Evolutionary conservation across 2,797 vertebrate species (phyloP), one percentile per base, ranked within the genome.

Genomic region (Danionella dracula): DNA sequence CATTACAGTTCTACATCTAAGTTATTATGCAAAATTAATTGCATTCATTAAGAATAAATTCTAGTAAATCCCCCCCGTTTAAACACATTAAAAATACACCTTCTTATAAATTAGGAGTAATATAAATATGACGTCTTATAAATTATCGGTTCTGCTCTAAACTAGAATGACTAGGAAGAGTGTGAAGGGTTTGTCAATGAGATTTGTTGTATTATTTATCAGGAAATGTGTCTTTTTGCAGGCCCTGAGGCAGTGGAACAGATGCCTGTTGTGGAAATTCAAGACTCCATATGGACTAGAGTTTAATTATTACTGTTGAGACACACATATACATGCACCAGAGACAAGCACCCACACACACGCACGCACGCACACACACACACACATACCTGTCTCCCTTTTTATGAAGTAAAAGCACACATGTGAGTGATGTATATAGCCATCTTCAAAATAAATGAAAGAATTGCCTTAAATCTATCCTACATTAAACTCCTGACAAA

Each of bases 241-340:
- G 40, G 62, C 55, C 69, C 37, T 40, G 21, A 71, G 56, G 62
- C 68, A 50, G 40, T 38, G 29, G 41, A 71, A 55, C 55, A 66
- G 61, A 71, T 71, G 69, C 60, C 69, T 48, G 32, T 34, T 54
- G 55, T 53, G 21, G 37, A 71, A 59, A 71, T 59, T 66, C 32
- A 66, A 46, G 34, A 17, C 16, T 59, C 61, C 68, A 66, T 71
- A 71, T 71, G 68, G 68, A 72, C 42, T 45, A 8, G 17, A 57
- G 20, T 57, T 72, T 27, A 72, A 68, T 62, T 67, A 67, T 72
- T 67, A 67, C 58, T 63, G 42, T 35, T 51, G 51, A 45, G 35
- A 42, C 23, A 27, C 23, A 27, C 23, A 27, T 3, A 3, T 3
- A 3, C 23, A 3, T 27, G 3, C 6, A 3, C 23, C 23, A 3